Base-by-base conservation (phyloP, 2,888 invertebrate genomes). In the Anticlea derivata region DNA sequence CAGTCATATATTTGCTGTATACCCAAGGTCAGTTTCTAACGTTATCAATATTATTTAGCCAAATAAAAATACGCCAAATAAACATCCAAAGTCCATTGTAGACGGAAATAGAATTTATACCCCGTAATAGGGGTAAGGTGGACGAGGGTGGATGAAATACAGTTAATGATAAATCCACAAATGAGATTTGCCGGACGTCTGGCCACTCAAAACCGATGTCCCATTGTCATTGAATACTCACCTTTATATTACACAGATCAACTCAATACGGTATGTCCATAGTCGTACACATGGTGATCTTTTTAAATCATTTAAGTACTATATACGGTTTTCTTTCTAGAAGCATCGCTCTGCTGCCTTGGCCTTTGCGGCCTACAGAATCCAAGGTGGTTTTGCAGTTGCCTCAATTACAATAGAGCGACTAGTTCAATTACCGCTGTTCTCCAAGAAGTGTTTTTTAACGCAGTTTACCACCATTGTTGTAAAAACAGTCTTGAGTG, bases 161-260 rank as follows among this genome's bases (percentile, higher is more conserved):
- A 83, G 87, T 87, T 89, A 88, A 89, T 89, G 88, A 90, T 88
- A 90, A 90, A 86, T 88, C 88, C 88, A 85, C 87, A 89, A 90
- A 90, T 89, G 88, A 89, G 90, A 90, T 90, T 89, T 88, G 86
- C 83, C 75, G 86, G 87, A 83, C 88, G 82, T 77, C 81, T 81
- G 88, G 83, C 87, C 85, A 89, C 89, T 89, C 87, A 77, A 85
- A 83, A 81, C 79, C 81, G 77, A 78, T 78, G 76, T 67, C 63
- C 83, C 62, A 86, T 89, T 90, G 88, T 90, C 80, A 83, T 73
- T 76, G 81, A 80, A 83, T 82, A 85, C 86, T 87, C 85, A 88
- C 89, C 89, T 89, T 51, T 88, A 79, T 75, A 84, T 80, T 81
- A 81, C 79, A 79, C 75, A 72, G 68, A 79, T 83, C 78, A 76